Evolutionary conservation across 2,113 vertebrate genomes (phyloP), one percentile per base, ranked within the genome.

Genomic region (Poeciliopsis turrubarensis): DNA sequence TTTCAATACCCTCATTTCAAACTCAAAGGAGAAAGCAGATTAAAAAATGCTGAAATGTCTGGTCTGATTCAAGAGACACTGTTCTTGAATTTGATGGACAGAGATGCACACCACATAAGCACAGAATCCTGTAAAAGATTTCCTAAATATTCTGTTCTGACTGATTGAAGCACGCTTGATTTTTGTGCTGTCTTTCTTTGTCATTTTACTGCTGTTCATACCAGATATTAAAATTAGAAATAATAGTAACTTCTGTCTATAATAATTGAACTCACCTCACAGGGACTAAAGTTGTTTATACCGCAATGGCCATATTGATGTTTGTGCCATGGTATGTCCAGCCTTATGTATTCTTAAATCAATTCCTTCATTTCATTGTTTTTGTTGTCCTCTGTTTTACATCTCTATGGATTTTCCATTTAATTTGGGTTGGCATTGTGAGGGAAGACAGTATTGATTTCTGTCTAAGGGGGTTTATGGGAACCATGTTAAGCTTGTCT

Each of bases 381-480:
- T 91, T 91, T 90, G 89, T 89, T 94, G 88, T 86, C 79, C 82
- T 84, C 87, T 92, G 85, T 87, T 91, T 89, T 90, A 92, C 85
- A 87, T 89, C 83, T 81, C 77, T 85, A 92, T 93, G 72, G 91
- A 93, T 92, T 93, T 92, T 92, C 85, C 74, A 89, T 93, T 90
- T 91, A 91, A 92, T 93, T 91, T 92, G 83, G 89, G 86, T 92
- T 89, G 90, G 87, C 80, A 82, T 91, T 89, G 88, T 85, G 90
- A 86, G 76, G 86, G 88, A 87, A 87, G 84, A 88, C 78, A 78
- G 26, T 92, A 93, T 93, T 87, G 93, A 94, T 93, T 90, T 84
- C 70, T 87, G 85, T 92, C 87, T 88, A 78, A 86, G 54, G 83
- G 81, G 85, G 86, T 83, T 91, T 90, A 89, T 34, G 77, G 83